Conservation (phyloP, 2,113 vertebrate species). For the Trogon surrucura region DNA sequence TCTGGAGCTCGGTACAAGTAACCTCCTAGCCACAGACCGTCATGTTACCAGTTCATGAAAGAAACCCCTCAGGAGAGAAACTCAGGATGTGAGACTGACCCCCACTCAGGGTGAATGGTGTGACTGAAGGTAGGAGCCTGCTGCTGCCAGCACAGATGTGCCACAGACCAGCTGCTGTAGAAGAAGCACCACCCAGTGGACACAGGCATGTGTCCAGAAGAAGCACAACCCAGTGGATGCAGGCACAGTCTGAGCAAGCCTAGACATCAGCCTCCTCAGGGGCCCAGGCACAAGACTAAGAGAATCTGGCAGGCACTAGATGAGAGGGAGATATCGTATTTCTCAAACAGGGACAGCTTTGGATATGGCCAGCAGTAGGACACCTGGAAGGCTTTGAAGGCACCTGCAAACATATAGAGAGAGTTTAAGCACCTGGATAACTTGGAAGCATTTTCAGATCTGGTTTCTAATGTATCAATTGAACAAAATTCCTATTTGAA, state of each 20-base stretch:
- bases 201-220: no score
- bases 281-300: neutral
- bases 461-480: neutral
- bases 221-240: no score
- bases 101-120: neutral
- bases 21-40: neutral
- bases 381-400: neutral
- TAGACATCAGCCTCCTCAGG: accelerated
- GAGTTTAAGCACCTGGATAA: neutral
- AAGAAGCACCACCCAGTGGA: neutral
- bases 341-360: neutral
- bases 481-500: neutral
- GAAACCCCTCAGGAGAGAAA: neutral
- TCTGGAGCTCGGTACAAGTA: neutral
- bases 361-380: neutral
- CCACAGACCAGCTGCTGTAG: neutral
- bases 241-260: neutral
- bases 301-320: neutral
- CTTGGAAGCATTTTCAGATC: neutral
- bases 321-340: neutral
- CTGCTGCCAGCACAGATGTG: neutral
- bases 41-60: neutral
- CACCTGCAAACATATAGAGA: neutral
- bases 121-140: neutral
- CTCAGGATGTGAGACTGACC: accelerated